Evolutionary conservation across 2,113 vertebrate species (phyloP).

Genomic region (Struthidea cinerea): DNA sequence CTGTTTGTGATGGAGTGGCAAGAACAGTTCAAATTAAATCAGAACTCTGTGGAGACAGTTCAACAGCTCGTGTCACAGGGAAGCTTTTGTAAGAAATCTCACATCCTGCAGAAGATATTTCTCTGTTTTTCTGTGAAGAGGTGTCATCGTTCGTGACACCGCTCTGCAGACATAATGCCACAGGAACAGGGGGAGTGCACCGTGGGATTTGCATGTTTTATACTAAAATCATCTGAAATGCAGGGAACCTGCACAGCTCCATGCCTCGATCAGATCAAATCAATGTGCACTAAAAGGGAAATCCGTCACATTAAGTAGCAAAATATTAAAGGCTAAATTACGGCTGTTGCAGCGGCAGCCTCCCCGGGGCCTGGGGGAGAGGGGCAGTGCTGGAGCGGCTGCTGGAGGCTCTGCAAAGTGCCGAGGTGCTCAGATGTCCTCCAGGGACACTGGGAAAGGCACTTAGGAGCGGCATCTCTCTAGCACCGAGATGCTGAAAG

Average conservation of each 20-base stretch:
- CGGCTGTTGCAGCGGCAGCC: neutral
- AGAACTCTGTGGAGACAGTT: constrained; percentile 27
- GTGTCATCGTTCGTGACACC: neutral
- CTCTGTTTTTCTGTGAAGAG: neutral
- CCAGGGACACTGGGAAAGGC: neutral
- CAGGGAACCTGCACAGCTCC: neutral
- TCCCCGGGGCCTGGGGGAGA: neutral
- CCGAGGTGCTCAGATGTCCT: neutral
- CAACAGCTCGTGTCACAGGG: neutral
- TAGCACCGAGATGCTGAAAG: neutral
- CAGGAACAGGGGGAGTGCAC: neutral
- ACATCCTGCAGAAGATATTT: neutral
- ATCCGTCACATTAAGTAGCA: neutral
- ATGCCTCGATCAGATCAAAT: neutral
- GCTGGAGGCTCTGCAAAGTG: neutral
- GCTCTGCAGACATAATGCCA: neutral
- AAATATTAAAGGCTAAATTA: constrained; percentile 18
- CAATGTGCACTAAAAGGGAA: neutral
- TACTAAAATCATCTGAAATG: neutral
- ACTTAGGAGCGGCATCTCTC: neutral
- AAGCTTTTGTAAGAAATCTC: neutral
- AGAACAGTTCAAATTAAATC: neutral
- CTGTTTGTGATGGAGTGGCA: neutral
- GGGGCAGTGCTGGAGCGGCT: neutral
- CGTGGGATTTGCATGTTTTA: constrained; percentile 41